Evolutionary conservation across 2,888 invertebrate species (phyloP), one percentile per base, ranked within the genome.

Genomic region (Beris chalybata): DNA sequence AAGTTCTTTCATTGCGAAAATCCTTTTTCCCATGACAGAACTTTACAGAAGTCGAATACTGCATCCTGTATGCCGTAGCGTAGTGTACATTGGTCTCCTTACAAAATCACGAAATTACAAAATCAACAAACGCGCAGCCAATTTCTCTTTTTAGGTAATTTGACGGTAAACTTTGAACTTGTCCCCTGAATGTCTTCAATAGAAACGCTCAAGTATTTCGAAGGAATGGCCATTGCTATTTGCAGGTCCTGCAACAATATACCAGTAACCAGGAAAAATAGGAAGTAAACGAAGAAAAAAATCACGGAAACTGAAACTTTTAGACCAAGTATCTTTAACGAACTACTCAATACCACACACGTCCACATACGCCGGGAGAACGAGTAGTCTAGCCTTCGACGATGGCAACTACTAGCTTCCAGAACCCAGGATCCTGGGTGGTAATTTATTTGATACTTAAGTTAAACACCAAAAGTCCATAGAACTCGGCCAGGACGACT

Each of bases 391-490:
- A 58, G 30, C 31, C 48, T 54, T 29, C 52, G 52, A 15, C 15
- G 6, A 29, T 58, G 29, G 58, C 45, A 12, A 3, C 22, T 29
- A 15, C 30, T 59, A 31, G 47, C 32, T 59, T 59, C 47, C 58
- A 47, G 47, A 47, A 47, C 45, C 58, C 9, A 44, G 22, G 58
- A 30, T 58, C 45, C 48, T 59, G 59, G 31, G 59, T 59, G 47
- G 59, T 59, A 59, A 59, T 59, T 59, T 59, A 59, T 59, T 59
- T 59, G 48, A 59, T 59, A 59, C 48, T 59, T 48, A 59, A 59
- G 59, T 59, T 48, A 59, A 59, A 59, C 31, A 59, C 59, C 56
- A 56, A 54, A 54, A 13, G 9, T 45, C 57, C 22, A 30, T 29
- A 44, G 12, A 45, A 30, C 47, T 31, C 5, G 30, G 48, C 59